Percentiles rank a stretch among this genome's conserved stretches.
Conservation (phyloP, 1,140 invertebrate genomes). For the Pseudomyrmex cubaensis region DNA sequence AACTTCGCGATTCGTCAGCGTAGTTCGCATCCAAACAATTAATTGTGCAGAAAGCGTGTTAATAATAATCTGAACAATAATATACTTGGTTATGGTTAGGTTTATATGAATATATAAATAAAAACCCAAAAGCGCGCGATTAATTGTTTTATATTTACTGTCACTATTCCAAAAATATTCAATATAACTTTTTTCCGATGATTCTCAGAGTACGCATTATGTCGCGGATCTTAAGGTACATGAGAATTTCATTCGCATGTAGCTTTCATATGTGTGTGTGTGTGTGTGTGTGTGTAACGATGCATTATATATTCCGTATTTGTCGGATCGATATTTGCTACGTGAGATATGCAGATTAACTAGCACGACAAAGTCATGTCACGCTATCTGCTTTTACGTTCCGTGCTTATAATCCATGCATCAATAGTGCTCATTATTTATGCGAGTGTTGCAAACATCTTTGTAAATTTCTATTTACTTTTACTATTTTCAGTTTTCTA, state of each 20-base stretch:
- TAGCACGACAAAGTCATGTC: constrained; percentile 15
- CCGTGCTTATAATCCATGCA: background rate
- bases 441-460: background rate
- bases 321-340: constrained; percentile 31
- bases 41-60: background rate
- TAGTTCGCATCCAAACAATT: background rate
- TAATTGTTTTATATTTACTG: background rate
- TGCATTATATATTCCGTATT: constrained; percentile 24
- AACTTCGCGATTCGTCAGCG: background rate
- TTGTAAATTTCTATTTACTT: background rate
- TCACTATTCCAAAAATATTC: background rate
- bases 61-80: constrained; percentile 11
- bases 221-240: background rate
- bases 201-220: constrained; percentile 31
- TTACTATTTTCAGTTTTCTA: background rate
- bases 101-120: background rate
- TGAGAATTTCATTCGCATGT: constrained; percentile 34
- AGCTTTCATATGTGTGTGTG: background rate
- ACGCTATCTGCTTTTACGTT: constrained; percentile 19
- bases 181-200: constrained; percentile 6
- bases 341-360: constrained; percentile 24
- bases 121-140: background rate
- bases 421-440: constrained; percentile 19
- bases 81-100: background rate
- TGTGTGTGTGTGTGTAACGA: background rate